phyloP scores from a whole-genome alignment of 2,797 vertebrate genomes.

The Scleropages formosus region DNA sequence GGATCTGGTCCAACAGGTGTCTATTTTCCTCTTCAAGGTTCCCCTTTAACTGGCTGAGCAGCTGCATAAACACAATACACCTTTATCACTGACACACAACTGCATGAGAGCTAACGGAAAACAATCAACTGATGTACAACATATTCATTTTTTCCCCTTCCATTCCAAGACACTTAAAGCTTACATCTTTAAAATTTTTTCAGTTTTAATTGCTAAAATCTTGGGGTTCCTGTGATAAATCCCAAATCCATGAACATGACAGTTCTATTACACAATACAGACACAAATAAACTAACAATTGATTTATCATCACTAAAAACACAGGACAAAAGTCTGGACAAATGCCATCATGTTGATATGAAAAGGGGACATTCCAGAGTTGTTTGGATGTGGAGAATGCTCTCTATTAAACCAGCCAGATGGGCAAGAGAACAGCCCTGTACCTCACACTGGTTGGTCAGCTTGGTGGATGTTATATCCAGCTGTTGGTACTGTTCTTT shows the following conservation, averaged over 20 bases:
- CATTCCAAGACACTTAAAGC: no score
- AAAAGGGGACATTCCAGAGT: background rate
- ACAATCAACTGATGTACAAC: no score
- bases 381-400: no score
- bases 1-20: slow-evolving; percentile 94
- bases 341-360: background rate
- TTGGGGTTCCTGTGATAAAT: no score
- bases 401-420: background rate
- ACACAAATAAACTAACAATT: no score
- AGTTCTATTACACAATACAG: no score
- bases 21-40: slow-evolving; percentile 98
- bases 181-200: no score
- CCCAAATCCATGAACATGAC: no score
- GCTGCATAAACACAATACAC: slow-evolving; percentile 57
- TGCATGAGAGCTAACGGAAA: no score
- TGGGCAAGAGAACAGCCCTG: background rate
- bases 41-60: slow-evolving; percentile 95
- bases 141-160: no score
- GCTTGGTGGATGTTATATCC: slow-evolving; percentile 92
- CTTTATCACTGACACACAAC: background rate
- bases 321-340: background rate
- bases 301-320: no score
- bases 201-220: no score
- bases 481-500: slow-evolving; percentile 93
- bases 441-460: slow-evolving; percentile 97